Percentiles rank a stretch among this genome's conserved stretches.
phyloP scores from a whole-genome alignment of 2,797 vertebrate species.

The Notolabrus celidotus region DNA sequence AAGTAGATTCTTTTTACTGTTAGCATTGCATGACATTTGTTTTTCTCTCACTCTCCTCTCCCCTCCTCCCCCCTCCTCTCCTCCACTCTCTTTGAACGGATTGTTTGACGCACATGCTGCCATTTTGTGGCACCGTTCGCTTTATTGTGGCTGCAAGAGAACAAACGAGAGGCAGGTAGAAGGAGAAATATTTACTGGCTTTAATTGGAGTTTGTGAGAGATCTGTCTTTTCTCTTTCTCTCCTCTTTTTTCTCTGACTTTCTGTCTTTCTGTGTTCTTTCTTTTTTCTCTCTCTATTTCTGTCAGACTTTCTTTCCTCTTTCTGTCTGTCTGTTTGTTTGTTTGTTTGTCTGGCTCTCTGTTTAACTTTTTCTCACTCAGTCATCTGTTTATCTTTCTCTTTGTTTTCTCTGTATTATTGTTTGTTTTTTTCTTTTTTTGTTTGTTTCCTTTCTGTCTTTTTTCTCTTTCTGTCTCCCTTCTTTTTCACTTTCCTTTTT shows the following conservation, averaged over 20 bases:
- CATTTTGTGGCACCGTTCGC: conserved; percentile 52
- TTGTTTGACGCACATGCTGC: conserved; percentile 58
- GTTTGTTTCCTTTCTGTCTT: background rate
- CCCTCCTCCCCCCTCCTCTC: background rate
- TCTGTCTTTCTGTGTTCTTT: conserved; percentile 1
- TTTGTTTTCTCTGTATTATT: background rate
- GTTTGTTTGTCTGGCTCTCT: background rate
- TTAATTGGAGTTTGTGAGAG: conserved; percentile 10
- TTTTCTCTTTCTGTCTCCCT: background rate
- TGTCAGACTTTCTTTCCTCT: background rate
- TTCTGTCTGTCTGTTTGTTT: background rate
- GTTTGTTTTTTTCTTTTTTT: too few relatives aligned
- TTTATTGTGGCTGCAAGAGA: background rate
- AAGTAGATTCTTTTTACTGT: conserved; percentile 66
- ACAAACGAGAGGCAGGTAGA: conserved; percentile 30
- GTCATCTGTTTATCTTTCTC: background rate
- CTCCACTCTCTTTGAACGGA: conserved; percentile 29
- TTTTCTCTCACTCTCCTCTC: conserved; percentile 10
- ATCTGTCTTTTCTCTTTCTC: too few relatives aligned
- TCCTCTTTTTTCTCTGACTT: background rate
- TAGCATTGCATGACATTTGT: conserved; percentile 59
- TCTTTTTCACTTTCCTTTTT: background rate
- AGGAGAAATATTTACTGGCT: conserved; percentile 13
- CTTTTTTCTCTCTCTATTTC: background rate
- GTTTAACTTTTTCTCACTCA: too few relatives aligned